Conservation (phyloP, 30 jellyfish, hydroid and myxozoan genomes). For the Hydractinia echinata region DNA sequence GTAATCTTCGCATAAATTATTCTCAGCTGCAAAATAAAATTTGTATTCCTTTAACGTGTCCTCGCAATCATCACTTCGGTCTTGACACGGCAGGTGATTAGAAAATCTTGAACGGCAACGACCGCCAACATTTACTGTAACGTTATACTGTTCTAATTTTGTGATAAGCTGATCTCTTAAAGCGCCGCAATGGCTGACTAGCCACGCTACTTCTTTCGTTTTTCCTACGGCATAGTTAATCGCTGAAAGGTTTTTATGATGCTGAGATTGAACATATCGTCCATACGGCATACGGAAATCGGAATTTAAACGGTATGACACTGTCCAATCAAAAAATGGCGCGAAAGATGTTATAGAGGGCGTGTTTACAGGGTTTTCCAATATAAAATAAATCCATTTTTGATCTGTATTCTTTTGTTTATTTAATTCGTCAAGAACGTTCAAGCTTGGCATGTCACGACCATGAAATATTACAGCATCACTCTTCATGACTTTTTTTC, state of each 20-base stretch:
- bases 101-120: conserved; percentile 27
- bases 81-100: conserved; percentile 26
- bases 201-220: conserved; percentile 60
- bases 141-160: conserved; percentile 37
- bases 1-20: conserved; percentile 40
- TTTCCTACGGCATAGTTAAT: conserved; percentile 50
- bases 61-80: conserved; percentile 19
- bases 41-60: conserved; percentile 32
- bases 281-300: conserved; percentile 73
- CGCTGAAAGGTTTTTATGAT: not conserved
- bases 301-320: conserved; percentile 57
- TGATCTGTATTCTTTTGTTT: not conserved
- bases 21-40: conserved; percentile 75
- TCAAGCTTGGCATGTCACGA: not conserved
- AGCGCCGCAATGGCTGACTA: conserved; percentile 63
- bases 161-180: conserved; percentile 53
- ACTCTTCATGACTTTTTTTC: no score
- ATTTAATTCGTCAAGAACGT: not conserved
- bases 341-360: not conserved
- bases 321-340: conserved; percentile 73
- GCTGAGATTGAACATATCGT: not conserved
- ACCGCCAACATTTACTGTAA: conserved; percentile 69
- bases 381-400: not conserved
- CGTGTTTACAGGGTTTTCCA: not conserved
- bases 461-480: not conserved